These are phyloP conservation scores for Octopus sinensis DNA, from an alignment of 1,140 invertebrate genomes.

Conservation along the genomic window DNA sequence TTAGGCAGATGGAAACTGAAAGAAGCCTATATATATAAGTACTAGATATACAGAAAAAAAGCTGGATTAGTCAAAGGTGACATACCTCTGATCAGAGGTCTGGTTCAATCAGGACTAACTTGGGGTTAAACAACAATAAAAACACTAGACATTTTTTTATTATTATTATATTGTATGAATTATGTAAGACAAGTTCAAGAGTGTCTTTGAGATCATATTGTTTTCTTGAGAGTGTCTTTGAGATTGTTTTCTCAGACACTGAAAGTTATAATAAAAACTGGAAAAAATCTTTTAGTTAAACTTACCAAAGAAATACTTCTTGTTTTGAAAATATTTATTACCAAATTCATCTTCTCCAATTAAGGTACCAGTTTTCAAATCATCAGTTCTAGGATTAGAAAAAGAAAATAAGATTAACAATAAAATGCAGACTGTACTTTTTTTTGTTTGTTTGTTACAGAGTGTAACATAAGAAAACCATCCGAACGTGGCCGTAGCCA, in stretches of 20 bases:
- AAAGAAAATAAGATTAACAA: background rate
- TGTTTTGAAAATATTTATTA: slow-evolving; percentile 95
- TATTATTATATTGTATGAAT: background rate
- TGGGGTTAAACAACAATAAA: too few relatives aligned
- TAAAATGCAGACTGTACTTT: too few relatives aligned
- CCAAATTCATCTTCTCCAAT: slow-evolving; percentile 94
- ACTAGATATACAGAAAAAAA: too few relatives aligned
- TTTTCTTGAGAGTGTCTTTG: background rate
- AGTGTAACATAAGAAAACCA: too few relatives aligned
- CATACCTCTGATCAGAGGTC: too few relatives aligned
- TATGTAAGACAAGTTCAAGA: background rate
- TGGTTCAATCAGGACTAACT: too few relatives aligned
- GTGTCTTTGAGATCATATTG: slow-evolving; percentile 2
- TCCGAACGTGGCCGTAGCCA: too few relatives aligned
- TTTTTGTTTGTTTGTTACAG: too few relatives aligned
- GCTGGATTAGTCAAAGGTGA: too few relatives aligned
- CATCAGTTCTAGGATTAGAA: slow-evolving; percentile 69
- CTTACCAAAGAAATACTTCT: slow-evolving; percentile 79
- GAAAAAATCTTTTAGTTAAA: background rate
- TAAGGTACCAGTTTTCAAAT: slow-evolving; percentile 77
- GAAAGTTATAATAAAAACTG: background rate
- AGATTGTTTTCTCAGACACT: background rate
- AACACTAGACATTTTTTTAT: too few relatives aligned
- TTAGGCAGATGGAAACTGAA: too few relatives aligned
- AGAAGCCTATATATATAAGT: too few relatives aligned